Base-by-base conservation (phyloP, 2,888 invertebrate species). In the Linhomoeus sp. region DNA sequence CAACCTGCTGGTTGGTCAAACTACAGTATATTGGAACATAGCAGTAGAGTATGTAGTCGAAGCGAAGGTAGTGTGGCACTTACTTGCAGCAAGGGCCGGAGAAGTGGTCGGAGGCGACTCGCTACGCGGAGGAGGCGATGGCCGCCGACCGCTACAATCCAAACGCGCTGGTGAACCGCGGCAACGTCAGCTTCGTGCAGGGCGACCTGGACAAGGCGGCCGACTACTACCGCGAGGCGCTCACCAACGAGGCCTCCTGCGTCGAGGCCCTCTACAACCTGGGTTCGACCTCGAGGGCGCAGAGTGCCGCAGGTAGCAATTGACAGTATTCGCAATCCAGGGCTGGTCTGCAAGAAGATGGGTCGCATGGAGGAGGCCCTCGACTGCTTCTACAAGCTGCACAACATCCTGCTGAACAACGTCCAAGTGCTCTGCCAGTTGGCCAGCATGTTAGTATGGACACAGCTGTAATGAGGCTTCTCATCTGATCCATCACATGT, bases 101-200 rank as follows among this genome's bases (percentile, higher is more conserved):
- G 47, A 76, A 55, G 35, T 50, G 58, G 26, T 50, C 77, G 25
- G 79, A 79, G 67, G 83, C 86, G 2, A 76, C 77, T 58, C 76
- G 73, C 66, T 84, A 75, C 67, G 80, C 76, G 35, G 78, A 77
- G 67, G 72, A 76, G 57, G 81, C 80, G 33, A 74, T 80, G 56
- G 74, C 75, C 55, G 74, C 78, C 12, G 81, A 83, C 58, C 74
- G 76, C 49, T 80, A 79, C 57, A 84, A 80, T 66, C 76, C 83
- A 1, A 76, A 61, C 58, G 84, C 83, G 7, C 76, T 80, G 58
- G 81, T 86, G n/a, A 86, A 86, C 70, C 75, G 81, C 59, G 81
- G 84, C 7, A 82, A 83, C 56, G 79, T 82, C 56, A 75, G 77
- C 50, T 77, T 78, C 61, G 73, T 75, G 39, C 76, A 75, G 58